Percentiles rank a stretch among this genome's conserved stretches.
Evolutionary conservation across 2,888 invertebrate genomes (phyloP).

Genomic region (Ectemnius cavifrons): DNA sequence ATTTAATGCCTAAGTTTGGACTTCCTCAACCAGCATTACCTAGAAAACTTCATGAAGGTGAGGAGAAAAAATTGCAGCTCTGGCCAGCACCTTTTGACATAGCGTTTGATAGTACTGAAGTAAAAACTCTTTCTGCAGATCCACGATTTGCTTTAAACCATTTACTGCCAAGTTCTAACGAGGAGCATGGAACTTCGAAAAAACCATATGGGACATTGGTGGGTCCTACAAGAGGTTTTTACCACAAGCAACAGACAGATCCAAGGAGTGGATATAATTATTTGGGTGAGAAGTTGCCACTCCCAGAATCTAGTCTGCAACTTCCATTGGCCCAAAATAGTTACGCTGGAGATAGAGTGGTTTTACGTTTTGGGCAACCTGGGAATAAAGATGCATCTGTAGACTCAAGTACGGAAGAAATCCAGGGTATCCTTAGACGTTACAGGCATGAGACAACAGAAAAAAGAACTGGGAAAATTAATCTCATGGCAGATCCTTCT

Average conservation of each 20-base stretch:
- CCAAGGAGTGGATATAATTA: too few relatives aligned
- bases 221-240: too few relatives aligned
- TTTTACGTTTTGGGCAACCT: too few relatives aligned
- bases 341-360: too few relatives aligned
- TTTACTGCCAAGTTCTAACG: neutral
- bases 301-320: neutral
- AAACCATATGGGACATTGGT: too few relatives aligned
- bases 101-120: slow-evolving; percentile 63
- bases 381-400: too few relatives aligned
- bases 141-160: neutral
- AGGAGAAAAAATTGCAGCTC: slow-evolving; percentile 59
- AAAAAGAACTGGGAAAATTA: too few relatives aligned
- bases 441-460: too few relatives aligned
- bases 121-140: slow-evolving; percentile 30
- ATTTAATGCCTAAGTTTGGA: slow-evolving; percentile 41
- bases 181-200: neutral
- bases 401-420: too few relatives aligned
- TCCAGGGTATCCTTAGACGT: too few relatives aligned
- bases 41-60: slow-evolving; percentile 62
- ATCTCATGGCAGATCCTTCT: too few relatives aligned
- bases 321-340: neutral
- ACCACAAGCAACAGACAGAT: too few relatives aligned
- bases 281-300: neutral
- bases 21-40: slow-evolving; percentile 47
- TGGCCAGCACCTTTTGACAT: slow-evolving; percentile 73